These are phyloP conservation scores for Sycophaga agraensis DNA, from an alignment of 1,140 invertebrate species.

Conservation along the genomic window DNA sequence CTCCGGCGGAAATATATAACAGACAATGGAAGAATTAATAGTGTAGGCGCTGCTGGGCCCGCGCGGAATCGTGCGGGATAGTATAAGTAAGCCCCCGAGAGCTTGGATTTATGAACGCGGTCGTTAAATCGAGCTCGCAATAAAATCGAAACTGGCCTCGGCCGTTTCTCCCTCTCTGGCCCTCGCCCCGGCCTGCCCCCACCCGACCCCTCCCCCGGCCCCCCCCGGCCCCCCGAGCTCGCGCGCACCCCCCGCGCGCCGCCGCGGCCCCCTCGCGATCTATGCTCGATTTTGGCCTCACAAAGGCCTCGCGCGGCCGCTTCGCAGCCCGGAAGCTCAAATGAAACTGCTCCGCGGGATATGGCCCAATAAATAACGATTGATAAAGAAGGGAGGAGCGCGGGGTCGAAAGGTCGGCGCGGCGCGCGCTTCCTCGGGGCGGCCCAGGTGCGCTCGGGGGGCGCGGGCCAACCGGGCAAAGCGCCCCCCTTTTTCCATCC, in stretches of 20 bases:
- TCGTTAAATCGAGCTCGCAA: constrained; percentile 30
- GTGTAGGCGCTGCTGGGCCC: constrained; percentile 2
- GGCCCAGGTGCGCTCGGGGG: too few species aligned
- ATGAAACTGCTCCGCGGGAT: constrained; percentile 32
- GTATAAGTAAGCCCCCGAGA: constrained; percentile 22
- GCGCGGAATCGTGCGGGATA: background rate
- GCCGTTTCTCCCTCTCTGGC: too few species aligned
- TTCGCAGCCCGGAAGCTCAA: constrained; percentile 31
- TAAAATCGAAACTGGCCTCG: constrained; percentile 33
- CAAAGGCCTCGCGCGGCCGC: constrained; percentile 26
- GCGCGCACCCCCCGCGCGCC: too few species aligned
- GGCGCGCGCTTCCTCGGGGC: background rate
- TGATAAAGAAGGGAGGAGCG: constrained; percentile 16
- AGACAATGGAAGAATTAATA: constrained; percentile 31
- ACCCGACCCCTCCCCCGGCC: too few species aligned
- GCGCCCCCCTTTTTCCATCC: too few species aligned
- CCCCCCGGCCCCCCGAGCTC: too few species aligned
- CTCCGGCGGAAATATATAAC: constrained; percentile 7
- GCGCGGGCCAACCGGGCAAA: too few species aligned
- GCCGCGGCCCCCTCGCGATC: constrained; percentile 26
- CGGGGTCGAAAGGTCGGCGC: background rate
- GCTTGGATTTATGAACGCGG: constrained; percentile 33
- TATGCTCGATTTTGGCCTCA: constrained; percentile 31
- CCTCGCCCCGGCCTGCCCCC: too few species aligned
- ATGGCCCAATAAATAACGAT: constrained; percentile 26